Percentiles rank a stretch among this genome's conserved stretches.
These are phyloP conservation scores for Enteromius viviparus DNA, from an alignment of 2,797 vertebrate species.

Conservation along the genomic window DNA sequence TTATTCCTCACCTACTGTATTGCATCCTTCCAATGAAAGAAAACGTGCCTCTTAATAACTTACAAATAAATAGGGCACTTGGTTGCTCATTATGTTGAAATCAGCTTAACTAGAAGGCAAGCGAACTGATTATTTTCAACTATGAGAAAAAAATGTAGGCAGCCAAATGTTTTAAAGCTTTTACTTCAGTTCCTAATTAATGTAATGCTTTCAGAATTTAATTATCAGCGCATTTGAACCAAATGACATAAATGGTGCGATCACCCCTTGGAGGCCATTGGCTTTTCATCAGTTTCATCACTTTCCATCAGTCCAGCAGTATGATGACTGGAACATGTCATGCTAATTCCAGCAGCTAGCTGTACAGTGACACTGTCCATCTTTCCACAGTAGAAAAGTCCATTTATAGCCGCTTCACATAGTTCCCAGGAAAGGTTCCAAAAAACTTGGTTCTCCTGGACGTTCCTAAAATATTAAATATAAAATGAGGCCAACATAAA, in stretches of 20 bases:
- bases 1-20: slow-evolving; percentile 33
- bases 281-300: slow-evolving; percentile 10
- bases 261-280: slow-evolving; percentile 42
- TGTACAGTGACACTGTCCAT: slow-evolving; percentile 17
- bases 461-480: slow-evolving; percentile 76
- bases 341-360: slow-evolving; percentile 26
- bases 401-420: slow-evolving; percentile 86
- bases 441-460: slow-evolving; percentile 89
- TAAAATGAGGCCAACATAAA: background rate
- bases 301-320: slow-evolving; percentile 35
- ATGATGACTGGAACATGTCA: slow-evolving; percentile 26
- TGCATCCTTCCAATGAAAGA: slow-evolving; percentile 38
- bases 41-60: slow-evolving; percentile 59
- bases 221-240: slow-evolving; percentile 20
- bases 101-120: slow-evolving; percentile 48
- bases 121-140: slow-evolving; percentile 30
- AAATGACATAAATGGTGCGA: slow-evolving; percentile 34
- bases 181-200: slow-evolving; percentile 31
- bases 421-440: slow-evolving; percentile 92
- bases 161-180: slow-evolving; percentile 48
- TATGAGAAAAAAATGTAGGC: slow-evolving; percentile 44
- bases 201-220: slow-evolving; percentile 35
- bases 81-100: slow-evolving; percentile 52
- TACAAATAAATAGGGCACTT: slow-evolving; percentile 64
- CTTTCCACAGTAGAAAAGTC: slow-evolving; percentile 9